phyloP scores from a whole-genome alignment of 2,888 invertebrate species.

The Nymphalis polychloros region DNA sequence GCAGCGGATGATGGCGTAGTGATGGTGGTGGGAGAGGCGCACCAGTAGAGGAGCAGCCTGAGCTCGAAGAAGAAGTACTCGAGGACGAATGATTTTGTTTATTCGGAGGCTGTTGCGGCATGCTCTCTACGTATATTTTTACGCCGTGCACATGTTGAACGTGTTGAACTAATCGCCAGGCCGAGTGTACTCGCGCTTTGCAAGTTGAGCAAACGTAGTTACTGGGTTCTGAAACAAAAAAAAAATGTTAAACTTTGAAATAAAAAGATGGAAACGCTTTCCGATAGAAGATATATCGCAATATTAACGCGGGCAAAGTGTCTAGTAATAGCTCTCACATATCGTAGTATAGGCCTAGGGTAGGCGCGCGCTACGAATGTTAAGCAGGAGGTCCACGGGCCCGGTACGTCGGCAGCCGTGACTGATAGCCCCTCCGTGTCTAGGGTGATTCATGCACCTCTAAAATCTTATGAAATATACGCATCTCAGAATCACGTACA shows the following conservation, averaged over 20 bases:
- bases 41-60: constrained; percentile 78
- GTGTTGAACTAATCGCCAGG: constrained; percentile 97
- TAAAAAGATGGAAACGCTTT: constrained; percentile 54
- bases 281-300: constrained; percentile 74
- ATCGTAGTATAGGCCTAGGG: constrained; percentile 80
- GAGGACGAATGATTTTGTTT: constrained; percentile 82
- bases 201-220: constrained; percentile 97
- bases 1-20: constrained; percentile 84
- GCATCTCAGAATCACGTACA: constrained; percentile 76
- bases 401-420: constrained; percentile 66
- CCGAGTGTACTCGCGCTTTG: constrained; percentile 94
- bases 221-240: constrained; percentile 89
- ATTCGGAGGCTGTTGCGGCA: constrained; percentile 65
- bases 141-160: constrained; percentile 97
- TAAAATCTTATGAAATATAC: constrained; percentile 82
- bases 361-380: constrained; percentile 70
- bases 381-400: constrained; percentile 77
- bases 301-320: constrained; percentile 81
- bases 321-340: constrained; percentile 82
- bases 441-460: constrained; percentile 81
- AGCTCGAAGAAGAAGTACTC: constrained; percentile 81
- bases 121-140: constrained; percentile 91
- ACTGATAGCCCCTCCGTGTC: constrained; percentile 79
- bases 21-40: constrained; percentile 83
- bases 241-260: constrained; percentile 46